Percentiles rank a stretch among this genome's conserved stretches.
Evolutionary conservation across 2,797 vertebrate species (phyloP).

Genomic region (Cuniculus paca): DNA sequence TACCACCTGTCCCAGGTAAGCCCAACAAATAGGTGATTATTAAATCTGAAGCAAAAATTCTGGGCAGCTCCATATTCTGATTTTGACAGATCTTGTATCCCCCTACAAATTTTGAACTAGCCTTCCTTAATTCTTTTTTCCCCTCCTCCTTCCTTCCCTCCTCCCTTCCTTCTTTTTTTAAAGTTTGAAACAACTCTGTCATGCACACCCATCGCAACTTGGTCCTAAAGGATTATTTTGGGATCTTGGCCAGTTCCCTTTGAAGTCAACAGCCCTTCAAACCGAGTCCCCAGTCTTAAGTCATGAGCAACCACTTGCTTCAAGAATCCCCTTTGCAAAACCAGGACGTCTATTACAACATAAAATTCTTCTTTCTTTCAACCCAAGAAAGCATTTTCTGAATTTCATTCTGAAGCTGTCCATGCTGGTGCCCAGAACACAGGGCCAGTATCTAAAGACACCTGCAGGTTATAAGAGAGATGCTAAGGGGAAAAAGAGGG

Average conservation of each 20-base stretch:
- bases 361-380: not conserved
- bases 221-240: not conserved
- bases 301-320: not conserved
- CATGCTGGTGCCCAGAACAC: no score
- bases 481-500: fast-evolving
- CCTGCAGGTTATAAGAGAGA: not conserved
- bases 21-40: not conserved
- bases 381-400: not conserved
- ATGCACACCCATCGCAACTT: not conserved
- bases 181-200: not conserved
- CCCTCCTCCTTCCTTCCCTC: not conserved
- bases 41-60: not conserved
- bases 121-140: not conserved
- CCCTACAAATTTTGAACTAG: not conserved
- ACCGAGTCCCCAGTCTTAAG: not conserved
- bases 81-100: not conserved
- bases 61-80: not conserved
- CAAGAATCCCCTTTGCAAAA: not conserved
- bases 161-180: not conserved
- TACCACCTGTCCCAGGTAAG: not conserved
- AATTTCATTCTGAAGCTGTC: not conserved
- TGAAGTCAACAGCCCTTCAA: not conserved
- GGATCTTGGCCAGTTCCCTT: not conserved
- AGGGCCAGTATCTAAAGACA: not conserved
- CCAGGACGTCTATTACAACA: not conserved